phyloP scores from a whole-genome alignment of 2,797 vertebrate species.

The Galaxias olidus region DNA sequence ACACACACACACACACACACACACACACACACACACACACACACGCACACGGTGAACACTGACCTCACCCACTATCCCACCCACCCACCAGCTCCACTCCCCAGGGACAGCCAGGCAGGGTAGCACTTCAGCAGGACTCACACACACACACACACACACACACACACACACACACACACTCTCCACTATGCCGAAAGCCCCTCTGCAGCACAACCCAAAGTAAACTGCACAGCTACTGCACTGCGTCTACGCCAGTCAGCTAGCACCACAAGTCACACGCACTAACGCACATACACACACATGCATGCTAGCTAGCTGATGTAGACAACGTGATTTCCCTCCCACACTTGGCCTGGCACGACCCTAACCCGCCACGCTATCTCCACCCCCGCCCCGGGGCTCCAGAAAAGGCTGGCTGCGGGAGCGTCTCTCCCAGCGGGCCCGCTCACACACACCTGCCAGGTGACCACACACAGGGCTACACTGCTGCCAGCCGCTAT shows the following conservation, averaged over 20 bases:
- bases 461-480: no score
- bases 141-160: slow-evolving; percentile 23
- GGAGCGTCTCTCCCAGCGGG: no score
- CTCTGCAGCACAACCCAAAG: slow-evolving; percentile 64
- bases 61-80: slow-evolving; percentile 74
- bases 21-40: slow-evolving; percentile 60
- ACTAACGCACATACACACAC: no score
- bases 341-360: no score
- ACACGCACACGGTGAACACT: slow-evolving; percentile 54
- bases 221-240: slow-evolving; percentile 66
- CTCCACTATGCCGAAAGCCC: slow-evolving; percentile 60
- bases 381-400: no score
- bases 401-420: no score
- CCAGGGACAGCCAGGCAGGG: slow-evolving; percentile 51
- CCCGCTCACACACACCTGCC: no score
- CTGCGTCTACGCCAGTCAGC: slow-evolving; percentile 28
- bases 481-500: no score
- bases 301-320: no score
- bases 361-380: no score
- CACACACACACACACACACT: slow-evolving; percentile 13
- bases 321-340: no score
- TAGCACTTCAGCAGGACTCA: slow-evolving; percentile 60
- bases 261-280: no score
- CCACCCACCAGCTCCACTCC: slow-evolving; percentile 72
- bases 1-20: slow-evolving; percentile 51